A percentile compares a stretch with the other conserved stretches of the same genome.
These are phyloP conservation scores for Endotricha flammealis DNA, from an alignment of 2,888 invertebrate genomes.

Conservation along the genomic window DNA sequence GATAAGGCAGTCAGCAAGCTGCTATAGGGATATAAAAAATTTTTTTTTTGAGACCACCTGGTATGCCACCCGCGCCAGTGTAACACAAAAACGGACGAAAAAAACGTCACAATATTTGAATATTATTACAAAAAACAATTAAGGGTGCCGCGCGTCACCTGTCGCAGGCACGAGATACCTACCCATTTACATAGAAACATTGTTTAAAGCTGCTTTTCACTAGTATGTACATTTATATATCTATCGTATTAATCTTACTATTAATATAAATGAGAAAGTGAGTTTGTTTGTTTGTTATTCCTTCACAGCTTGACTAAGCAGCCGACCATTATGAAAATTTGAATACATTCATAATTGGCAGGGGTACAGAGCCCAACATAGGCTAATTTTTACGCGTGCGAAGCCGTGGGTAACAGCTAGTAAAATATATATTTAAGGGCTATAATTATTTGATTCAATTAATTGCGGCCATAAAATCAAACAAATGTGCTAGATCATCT, in stretches of 20 bases:
- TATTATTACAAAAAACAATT: slow-evolving; percentile 77
- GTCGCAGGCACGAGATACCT: slow-evolving; percentile 71
- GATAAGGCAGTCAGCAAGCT: slow-evolving; percentile 48
- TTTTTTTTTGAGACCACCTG: slow-evolving; percentile 72
- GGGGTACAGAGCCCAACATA: no score
- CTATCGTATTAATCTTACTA: not conserved
- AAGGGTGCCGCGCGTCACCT: slow-evolving; percentile 74
- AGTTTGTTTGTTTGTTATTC: no score
- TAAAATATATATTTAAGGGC: no score
- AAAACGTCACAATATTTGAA: slow-evolving; percentile 76
- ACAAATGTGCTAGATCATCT: no score
- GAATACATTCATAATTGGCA: no score
- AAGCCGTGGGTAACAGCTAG: no score
- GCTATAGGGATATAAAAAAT: slow-evolving; percentile 50
- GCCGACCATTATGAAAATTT: no score
- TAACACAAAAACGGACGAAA: slow-evolving; percentile 59
- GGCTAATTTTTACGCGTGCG: no score
- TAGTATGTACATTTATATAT: not conserved
- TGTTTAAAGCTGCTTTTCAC: slow-evolving; percentile 42
- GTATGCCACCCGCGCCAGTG: slow-evolving; percentile 66
- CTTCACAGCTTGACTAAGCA: no score
- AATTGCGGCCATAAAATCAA: no score
- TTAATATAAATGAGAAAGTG: no score
- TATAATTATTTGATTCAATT: no score
- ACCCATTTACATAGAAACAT: slow-evolving; percentile 73